Base-by-base conservation (phyloP, 23 tunicate species). In the Halocynthia roretzi region DNA sequence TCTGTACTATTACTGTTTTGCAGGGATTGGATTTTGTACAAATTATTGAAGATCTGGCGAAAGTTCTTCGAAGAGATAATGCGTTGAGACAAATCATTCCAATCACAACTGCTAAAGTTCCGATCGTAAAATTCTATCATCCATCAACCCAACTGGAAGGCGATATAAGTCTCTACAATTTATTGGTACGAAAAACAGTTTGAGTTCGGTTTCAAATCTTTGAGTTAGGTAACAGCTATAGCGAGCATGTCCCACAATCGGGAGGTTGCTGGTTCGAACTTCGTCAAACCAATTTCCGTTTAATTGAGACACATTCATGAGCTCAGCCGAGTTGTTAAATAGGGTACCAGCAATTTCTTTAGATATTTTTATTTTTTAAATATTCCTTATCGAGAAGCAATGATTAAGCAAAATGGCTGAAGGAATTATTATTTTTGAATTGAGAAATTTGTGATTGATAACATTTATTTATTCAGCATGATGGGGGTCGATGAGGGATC, bases 71-170 rank as follows among this genome's bases (percentile, higher is more conserved):
- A 8, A 82, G 69, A 40, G 63, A 86, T 63, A 9, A 7, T 6
- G 81, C 70, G 14, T 61, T 90, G 40, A 50, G 80, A 15, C 62
- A 86, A 48, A 82, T 96, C 72, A 79, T 89, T 44, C 86, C 96
- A 5, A 96, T 96, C 71, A 89, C 99, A 44, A 85, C 93, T 0
- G 99, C 99, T 4, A 96, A 90, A 71, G 96, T 96, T 18, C 99
- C 99, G 21, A 96, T 96, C 50, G 99, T 96, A 0, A 96, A 96
- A 80, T 96, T 96, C 68, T 64, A 82, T 11, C 87, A 81, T 44
- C 81, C 70, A 22, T 22, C 53, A 11, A 72, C 76, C 22, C 77
- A 79, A 5, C 77, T 83, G 63, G 99, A 96, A 62, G 99, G 93
- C 50, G 99, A 96, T 61, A 96, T 96, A 70, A 90, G 96, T 64